phyloP scores from a whole-genome alignment of 2,888 invertebrate genomes.

The Hololepta plana region DNA sequence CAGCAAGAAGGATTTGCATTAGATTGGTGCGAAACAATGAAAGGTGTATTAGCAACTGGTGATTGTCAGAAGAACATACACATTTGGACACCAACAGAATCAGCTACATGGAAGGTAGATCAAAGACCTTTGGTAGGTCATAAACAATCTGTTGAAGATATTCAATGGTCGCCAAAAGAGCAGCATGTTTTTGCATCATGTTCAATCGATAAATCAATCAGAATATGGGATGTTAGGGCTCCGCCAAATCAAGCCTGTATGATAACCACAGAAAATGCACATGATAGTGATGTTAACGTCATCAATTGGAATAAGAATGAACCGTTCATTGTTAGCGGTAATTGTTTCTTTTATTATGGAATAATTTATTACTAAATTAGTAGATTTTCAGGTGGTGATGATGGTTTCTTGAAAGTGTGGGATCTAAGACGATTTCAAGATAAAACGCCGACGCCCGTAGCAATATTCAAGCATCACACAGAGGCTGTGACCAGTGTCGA shows the following conservation, averaged over 20 bases:
- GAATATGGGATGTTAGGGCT: slow-evolving; percentile 90
- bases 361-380: slow-evolving; percentile 1
- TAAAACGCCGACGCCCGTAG: slow-evolving; percentile 67
- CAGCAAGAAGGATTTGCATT: slow-evolving; percentile 86
- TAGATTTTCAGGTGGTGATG: slow-evolving; percentile 66
- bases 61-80: slow-evolving; percentile 89
- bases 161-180: slow-evolving; percentile 98
- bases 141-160: slow-evolving; percentile 85
- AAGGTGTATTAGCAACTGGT: slow-evolving; percentile 76
- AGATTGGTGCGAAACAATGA: slow-evolving; percentile 66
- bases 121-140: slow-evolving; percentile 79
- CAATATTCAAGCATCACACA: slow-evolving; percentile 89
- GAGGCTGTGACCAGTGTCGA: slow-evolving; percentile 89
- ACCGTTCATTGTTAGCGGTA: slow-evolving; percentile 71
- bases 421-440: slow-evolving; percentile 74
- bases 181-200: slow-evolving; percentile 73
- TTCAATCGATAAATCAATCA: slow-evolving; percentile 75
- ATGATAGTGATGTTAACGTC: slow-evolving; percentile 88
- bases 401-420: slow-evolving; percentile 89
- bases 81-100: slow-evolving; percentile 73
- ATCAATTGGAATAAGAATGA: slow-evolving; percentile 92
- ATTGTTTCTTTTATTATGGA: slow-evolving; percentile 7
- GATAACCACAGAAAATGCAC: slow-evolving; percentile 71
- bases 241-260: slow-evolving; percentile 79
- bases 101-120: slow-evolving; percentile 75